These are phyloP conservation scores for Cistogaster globosa DNA, from an alignment of 2,888 invertebrate genomes.

Conservation along the genomic window DNA sequence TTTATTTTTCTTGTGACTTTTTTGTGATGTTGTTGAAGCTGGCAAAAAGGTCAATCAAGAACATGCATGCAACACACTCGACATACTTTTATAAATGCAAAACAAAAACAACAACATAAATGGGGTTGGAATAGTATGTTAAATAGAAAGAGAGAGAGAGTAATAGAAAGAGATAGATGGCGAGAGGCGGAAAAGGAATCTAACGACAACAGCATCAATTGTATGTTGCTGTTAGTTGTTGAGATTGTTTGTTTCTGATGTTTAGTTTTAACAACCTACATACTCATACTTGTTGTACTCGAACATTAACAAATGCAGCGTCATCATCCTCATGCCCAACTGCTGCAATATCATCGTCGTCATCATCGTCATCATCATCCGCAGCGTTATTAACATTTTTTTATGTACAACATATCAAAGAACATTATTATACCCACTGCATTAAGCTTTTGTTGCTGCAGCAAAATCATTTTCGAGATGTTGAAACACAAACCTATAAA, in stretches of 20 bases:
- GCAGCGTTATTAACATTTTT: slow-evolving; percentile 54
- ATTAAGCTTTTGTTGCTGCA: slow-evolving; percentile 65
- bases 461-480: slow-evolving; percentile 34
- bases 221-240: slow-evolving; percentile 58
- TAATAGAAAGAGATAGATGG: no score
- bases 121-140: background rate
- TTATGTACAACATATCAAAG: slow-evolving; percentile 24
- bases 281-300: slow-evolving; percentile 33
- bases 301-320: slow-evolving; percentile 55
- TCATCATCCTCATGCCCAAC: slow-evolving; percentile 41
- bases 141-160: no score
- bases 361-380: slow-evolving; percentile 28
- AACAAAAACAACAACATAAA: background rate
- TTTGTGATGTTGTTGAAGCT: slow-evolving; percentile 24
- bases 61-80: slow-evolving; percentile 64
- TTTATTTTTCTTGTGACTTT: background rate
- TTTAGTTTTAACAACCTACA: slow-evolving; percentile 61
- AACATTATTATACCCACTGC: slow-evolving; percentile 68
- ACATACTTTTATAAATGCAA: slow-evolving; percentile 42
- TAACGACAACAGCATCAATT: slow-evolving; percentile 40
- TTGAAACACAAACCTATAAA: background rate
- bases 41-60: slow-evolving; percentile 70
- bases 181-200: background rate
- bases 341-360: slow-evolving; percentile 8
- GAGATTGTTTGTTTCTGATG: slow-evolving; percentile 58